These are phyloP conservation scores for Heliconius ethilla DNA, from an alignment of 2,888 invertebrate species.

Conservation along the genomic window DNA sequence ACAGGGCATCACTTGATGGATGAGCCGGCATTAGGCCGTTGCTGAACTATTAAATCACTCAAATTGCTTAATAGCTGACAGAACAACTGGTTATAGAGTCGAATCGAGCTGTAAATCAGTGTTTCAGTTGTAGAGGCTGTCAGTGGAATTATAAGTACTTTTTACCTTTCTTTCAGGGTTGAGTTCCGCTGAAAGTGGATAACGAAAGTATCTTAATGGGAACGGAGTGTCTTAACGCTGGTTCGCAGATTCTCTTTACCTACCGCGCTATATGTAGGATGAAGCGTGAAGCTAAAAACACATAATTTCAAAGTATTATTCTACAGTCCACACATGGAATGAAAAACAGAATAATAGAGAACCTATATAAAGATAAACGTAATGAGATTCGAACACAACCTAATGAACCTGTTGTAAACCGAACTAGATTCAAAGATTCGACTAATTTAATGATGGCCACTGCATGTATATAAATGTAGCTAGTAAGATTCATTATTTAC, in stretches of 20 bases:
- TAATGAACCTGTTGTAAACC: no score
- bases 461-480: no score
- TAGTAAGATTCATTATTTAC: no score
- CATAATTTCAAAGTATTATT: not conserved
- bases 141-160: no score
- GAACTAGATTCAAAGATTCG: no score
- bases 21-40: not conserved
- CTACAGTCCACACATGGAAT: no score
- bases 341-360: no score
- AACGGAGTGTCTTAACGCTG: not conserved
- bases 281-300: not conserved
- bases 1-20: not conserved
- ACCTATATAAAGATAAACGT: no score
- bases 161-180: no score
- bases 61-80: not conserved
- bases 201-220: not conserved
- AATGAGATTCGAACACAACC: no score
- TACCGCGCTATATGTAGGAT: no score
- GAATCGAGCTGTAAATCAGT: not conserved
- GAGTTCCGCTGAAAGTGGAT: not conserved
- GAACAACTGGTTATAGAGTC: not conserved
- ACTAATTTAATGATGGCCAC: no score
- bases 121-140: not conserved
- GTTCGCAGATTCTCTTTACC: not conserved
- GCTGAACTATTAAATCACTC: slow-evolving; percentile 12